Conservation (phyloP, 2,113 vertebrate species). For the Myrmophylax atrothorax region DNA sequence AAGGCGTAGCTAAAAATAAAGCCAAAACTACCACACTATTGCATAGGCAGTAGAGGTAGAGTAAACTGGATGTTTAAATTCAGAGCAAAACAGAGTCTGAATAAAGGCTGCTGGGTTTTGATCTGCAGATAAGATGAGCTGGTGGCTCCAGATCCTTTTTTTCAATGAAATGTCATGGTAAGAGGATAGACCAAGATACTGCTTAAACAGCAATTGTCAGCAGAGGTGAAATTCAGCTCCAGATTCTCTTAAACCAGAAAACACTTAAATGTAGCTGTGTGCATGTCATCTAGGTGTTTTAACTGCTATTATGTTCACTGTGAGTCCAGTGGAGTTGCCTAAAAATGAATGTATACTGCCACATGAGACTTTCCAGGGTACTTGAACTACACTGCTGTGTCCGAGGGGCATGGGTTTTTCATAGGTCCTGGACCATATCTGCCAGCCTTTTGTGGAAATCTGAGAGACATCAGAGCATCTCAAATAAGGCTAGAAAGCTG, state of each 20-base stretch:
- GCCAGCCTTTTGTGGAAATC: background rate
- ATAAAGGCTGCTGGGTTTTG: background rate
- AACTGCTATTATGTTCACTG: background rate
- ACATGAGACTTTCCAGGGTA: background rate
- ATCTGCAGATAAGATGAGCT: background rate
- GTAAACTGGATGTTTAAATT: background rate
- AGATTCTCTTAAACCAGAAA: background rate
- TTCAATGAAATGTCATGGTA: background rate
- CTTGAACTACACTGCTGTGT: background rate
- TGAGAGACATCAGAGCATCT: background rate
- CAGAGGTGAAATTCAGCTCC: background rate
- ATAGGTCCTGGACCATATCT: background rate
- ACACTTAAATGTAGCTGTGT: background rate
- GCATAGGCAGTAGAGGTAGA: background rate
- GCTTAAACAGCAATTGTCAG: background rate
- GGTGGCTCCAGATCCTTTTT: background rate
- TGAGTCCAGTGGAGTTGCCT: background rate
- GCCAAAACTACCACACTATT: background rate
- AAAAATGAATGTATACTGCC: background rate
- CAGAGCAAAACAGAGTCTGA: background rate
- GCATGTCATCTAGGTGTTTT: background rate
- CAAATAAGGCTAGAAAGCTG: background rate
- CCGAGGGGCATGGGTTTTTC: fast-evolving
- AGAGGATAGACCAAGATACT: background rate
- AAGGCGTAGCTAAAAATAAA: too few species aligned